Conservation (phyloP, 2,113 vertebrate species). For the Noturus placidus region DNA sequence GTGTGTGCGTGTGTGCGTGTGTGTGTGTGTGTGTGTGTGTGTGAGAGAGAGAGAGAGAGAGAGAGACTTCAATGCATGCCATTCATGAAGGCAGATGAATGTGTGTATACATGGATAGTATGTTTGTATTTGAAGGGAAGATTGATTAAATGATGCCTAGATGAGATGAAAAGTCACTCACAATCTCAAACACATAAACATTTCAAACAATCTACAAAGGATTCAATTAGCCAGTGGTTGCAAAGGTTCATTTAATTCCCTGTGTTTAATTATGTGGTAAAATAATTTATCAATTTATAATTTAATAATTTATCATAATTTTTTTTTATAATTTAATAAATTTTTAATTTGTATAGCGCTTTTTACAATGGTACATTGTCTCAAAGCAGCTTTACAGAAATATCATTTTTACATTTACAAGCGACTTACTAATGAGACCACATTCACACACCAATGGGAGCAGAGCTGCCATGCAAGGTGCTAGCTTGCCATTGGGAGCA, state of each 20-base stretch:
- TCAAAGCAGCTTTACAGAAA: no score
- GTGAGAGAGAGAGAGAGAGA: neutral
- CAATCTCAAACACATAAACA: conserved; percentile 40
- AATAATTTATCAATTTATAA: no score
- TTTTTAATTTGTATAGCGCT: no score
- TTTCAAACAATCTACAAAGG: conserved; percentile 44
- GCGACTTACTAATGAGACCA: no score
- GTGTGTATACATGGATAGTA: conserved; percentile 38
- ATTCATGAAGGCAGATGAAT: conserved; percentile 64
- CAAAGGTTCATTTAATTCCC: conserved; percentile 17
- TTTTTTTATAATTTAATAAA: no score
- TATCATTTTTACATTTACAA: no score
- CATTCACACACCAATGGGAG: no score
- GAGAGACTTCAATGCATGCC: conserved; percentile 60
- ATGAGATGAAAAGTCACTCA: conserved; percentile 54
- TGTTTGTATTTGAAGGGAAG: neutral
- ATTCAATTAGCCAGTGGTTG: conserved; percentile 28
- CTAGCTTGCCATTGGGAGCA: no score
- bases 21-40: neutral
- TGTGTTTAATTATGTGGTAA: conserved; percentile 23
- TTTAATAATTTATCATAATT: no score
- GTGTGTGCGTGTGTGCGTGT: neutral
- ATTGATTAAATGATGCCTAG: conserved; percentile 63
- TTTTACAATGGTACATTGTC: no score
- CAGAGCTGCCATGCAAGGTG: no score